Evolutionary conservation across 1,140 invertebrate species (phyloP).

Genomic region (Macrostomum lignano): DNA sequence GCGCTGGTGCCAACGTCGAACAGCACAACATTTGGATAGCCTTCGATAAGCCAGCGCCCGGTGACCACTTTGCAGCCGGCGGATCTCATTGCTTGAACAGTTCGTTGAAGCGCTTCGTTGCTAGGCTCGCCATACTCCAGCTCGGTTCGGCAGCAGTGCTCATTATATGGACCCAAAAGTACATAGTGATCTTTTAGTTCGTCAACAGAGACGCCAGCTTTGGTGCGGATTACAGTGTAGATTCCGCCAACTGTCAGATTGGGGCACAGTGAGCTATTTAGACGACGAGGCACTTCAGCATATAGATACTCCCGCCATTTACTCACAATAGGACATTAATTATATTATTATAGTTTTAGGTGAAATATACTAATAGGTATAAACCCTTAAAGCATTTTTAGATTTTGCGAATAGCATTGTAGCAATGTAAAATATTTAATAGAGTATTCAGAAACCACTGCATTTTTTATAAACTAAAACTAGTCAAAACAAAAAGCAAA

Average conservation of each 20-base stretch:
- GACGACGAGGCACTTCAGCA: no score
- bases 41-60: conserved; percentile 90
- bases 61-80: conserved; percentile 32
- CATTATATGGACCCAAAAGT: conserved; percentile 51
- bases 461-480: no score
- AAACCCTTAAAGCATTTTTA: no score
- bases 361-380: no score
- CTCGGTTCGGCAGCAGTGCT: conserved; percentile 3
- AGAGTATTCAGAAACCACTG: no score
- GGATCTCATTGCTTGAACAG: conserved; percentile 2
- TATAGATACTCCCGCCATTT: no score
- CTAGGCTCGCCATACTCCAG: not conserved
- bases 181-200: conserved; percentile 94
- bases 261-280: no score
- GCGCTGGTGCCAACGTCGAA: conserved; percentile 87
- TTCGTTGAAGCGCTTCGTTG: not conserved
- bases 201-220: conserved; percentile 81
- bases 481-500: no score
- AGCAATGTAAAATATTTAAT: no score
- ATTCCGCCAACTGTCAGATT: conserved; percentile 88
- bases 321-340: no score
- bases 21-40: conserved; percentile 81
- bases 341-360: no score
- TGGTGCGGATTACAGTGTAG: conserved; percentile 90
- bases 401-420: no score